These are phyloP conservation scores for Ceramica pisi DNA, from an alignment of 2,888 invertebrate genomes.

Conservation along the genomic window DNA sequence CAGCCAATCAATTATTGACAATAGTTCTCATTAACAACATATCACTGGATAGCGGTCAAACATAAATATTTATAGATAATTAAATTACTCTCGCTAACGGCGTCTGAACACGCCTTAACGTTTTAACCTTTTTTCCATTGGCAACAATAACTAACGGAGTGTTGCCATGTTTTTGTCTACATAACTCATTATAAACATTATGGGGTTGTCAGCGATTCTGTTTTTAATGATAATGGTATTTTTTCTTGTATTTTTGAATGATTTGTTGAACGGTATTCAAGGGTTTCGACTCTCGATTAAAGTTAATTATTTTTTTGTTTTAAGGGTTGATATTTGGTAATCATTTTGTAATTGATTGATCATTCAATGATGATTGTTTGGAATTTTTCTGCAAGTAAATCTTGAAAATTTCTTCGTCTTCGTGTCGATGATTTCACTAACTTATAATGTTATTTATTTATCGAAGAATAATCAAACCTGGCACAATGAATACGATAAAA, in stretches of 20 bases:
- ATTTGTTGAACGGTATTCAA: slow-evolving; percentile 59
- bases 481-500: background rate
- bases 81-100: slow-evolving; percentile 60
- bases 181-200: slow-evolving; percentile 72
- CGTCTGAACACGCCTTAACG: slow-evolving; percentile 64
- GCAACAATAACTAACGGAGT: slow-evolving; percentile 71
- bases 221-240: slow-evolving; percentile 68
- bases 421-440: background rate
- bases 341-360: background rate
- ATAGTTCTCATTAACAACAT: slow-evolving; percentile 38
- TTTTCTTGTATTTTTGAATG: slow-evolving; percentile 55
- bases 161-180: slow-evolving; percentile 72
- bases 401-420: background rate
- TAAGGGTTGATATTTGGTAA: slow-evolving; percentile 39
- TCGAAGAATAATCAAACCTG: too few relatives aligned
- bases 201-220: slow-evolving; percentile 70
- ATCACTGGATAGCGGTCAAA: slow-evolving; percentile 32
- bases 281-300: slow-evolving; percentile 52
- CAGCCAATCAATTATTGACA: slow-evolving; percentile 40
- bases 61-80: slow-evolving; percentile 62
- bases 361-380: background rate
- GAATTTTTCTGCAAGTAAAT: background rate
- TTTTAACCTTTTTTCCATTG: slow-evolving; percentile 62
- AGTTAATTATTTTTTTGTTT: slow-evolving; percentile 54
- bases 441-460: background rate